Base-by-base conservation (phyloP, 2,888 invertebrate species). In the Bibio marci region DNA sequence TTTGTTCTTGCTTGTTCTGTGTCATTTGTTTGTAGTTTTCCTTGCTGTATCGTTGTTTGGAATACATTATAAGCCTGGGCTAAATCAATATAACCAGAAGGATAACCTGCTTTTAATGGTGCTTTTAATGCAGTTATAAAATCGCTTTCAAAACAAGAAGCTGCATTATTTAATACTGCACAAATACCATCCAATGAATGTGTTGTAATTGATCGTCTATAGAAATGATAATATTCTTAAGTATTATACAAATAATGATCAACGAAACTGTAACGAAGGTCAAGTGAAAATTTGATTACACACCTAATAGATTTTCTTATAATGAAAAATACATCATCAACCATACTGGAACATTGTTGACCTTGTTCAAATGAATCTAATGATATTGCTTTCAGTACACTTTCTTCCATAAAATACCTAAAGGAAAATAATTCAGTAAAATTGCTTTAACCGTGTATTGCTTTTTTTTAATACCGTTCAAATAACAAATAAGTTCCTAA, bases 321-420 rank as follows among this genome's bases (percentile, higher is more conserved):
- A 47, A 98, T 91, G 58, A 90, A 98, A 64, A 97, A 97, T 1
- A 94, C 83, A 61, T 98, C 97, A 58, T 98, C 98, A 0, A 97
- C 85, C 68, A 98, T 80, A 48, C 88, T 92, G 3, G 92, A 91
- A 2, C 80, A 80, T 47, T 78, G 71, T 42, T 74, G 74, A 4
- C 76, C 77, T n/a, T 69, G 62, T 48, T 82, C 80, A 19, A 78
- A 66, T 1, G 69, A 63, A 51, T 90, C 87, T 69, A 90, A 68
- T 41, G 73, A 72, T 37, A 90, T 70, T 2, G 94, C 97, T 63
- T 95, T 97, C 35, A 77, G 72, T 1, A 95, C 82, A 52, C 90
- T 94, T 61, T 95, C 92, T 48, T 87, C 82, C 71, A 97, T 77
- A 58, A 91, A 97, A 60, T 83, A 95, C 54, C 72, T 72, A 41